Base-by-base conservation (phyloP, 2,888 invertebrate genomes). In the Nemapogon koenigi region DNA sequence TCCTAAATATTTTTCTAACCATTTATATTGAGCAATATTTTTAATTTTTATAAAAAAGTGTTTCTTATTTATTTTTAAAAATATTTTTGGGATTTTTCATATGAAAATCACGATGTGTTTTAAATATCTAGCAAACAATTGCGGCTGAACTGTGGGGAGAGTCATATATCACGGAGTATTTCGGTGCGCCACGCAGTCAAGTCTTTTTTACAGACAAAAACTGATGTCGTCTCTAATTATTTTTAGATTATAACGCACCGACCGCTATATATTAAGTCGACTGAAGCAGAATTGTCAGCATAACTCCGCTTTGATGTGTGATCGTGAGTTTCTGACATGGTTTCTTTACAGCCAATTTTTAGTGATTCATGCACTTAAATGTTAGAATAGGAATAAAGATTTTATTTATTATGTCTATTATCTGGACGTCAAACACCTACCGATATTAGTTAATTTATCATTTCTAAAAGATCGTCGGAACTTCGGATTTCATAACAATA, bases 181-280 rank as follows among this genome's bases (percentile, higher is more conserved):
- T 76, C 66, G 66, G 76, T 75, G 58, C 68, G 59, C 55, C 58
- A 55, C 56, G 55, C 57, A 59, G 53, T 59, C 59, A 59, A 61
- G 60, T 68, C 67, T 75, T 75, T 75, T 78, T 76, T 75, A 76
- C 66, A 68, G 67, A 66, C 72, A 75, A 78, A 76, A 76, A 78
- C 76, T 70, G 75, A 75, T 75, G 75, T 72, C 73, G 61, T 61
- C 60, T 70, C 72, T 78, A 76, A 78, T 78, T 78, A 78, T 78
- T 78, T 78, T 75, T 78, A 75, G 76, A 76, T 76, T 73, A 73
- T 65, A 75, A 70, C 75, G 69, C 63, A 70, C 71, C 73, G 75
- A 63, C 67, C 59, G 72, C 68, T 60, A 68, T 78, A 78, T 72
- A 70, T 75, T 73, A 71, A 64, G 70, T 61, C 64, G 61, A 60